Percentiles rank a stretch among this genome's conserved stretches.
phyloP scores from a whole-genome alignment of 2,888 invertebrate species.

The Melieria omissa region DNA sequence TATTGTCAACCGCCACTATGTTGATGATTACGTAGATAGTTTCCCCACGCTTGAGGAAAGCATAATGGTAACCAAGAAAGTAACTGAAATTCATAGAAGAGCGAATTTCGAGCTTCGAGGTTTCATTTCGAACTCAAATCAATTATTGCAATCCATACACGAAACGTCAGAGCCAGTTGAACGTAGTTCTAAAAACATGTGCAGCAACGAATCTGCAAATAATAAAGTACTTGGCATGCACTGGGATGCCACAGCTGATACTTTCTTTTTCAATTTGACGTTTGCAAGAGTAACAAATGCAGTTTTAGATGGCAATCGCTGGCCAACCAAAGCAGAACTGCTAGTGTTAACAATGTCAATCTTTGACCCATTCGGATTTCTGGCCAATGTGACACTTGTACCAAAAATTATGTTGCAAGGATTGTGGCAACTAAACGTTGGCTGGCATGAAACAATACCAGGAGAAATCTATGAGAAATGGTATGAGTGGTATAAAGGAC shows the following conservation, averaged over 20 bases:
- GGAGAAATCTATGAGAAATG: slow-evolving; percentile 13
- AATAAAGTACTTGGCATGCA: slow-evolving; percentile 33
- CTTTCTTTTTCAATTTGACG: slow-evolving; percentile 33
- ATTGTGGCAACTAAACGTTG: slow-evolving; percentile 10
- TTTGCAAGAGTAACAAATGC: slow-evolving; percentile 31
- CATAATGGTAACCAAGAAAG: slow-evolving; percentile 2
- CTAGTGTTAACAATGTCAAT: slow-evolving; percentile 27
- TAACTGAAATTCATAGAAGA: slow-evolving; percentile 20
- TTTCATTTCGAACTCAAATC: slow-evolving; percentile 25
- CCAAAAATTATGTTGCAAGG: slow-evolving; percentile 14
- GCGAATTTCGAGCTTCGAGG: slow-evolving; percentile 22
- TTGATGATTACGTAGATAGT: slow-evolving; percentile 28
- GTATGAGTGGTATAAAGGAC: slow-evolving; percentile 10
- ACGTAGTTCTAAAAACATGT: slow-evolving; percentile 19
- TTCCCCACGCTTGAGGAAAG: background rate
- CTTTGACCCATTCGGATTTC: slow-evolving; percentile 32
- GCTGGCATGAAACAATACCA: slow-evolving; percentile 22
- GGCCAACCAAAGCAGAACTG: slow-evolving; percentile 32
- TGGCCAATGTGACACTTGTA: slow-evolving; percentile 22
- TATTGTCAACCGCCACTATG: slow-evolving; percentile 28
- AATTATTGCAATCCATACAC: slow-evolving; percentile 10
- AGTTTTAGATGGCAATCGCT: slow-evolving; percentile 19
- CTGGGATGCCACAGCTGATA: slow-evolving; percentile 23
- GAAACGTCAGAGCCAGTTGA: background rate
- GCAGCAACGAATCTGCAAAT: slow-evolving; percentile 9